Evolutionary conservation across 1,140 invertebrate genomes (phyloP), one percentile per base, ranked within the genome.

Genomic region (Euura lappo): DNA sequence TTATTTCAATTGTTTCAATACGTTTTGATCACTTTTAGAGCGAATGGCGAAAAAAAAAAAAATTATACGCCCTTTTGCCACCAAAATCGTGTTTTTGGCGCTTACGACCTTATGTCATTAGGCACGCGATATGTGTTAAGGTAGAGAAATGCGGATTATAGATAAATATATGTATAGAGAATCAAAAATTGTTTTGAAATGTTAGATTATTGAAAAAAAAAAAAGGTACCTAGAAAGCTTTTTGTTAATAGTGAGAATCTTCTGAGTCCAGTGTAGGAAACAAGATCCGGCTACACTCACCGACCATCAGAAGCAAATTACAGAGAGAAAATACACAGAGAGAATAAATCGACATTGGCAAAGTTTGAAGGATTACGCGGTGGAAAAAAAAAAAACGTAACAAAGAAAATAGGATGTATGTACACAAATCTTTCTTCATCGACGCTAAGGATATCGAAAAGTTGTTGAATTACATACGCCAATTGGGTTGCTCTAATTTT

Each of bases 181-280:
- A 60, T 11, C 8, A n/a, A 60, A 60, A 28, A 28, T 60, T 60
- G 51, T 60, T 45, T 42, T 45, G 69, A 70, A 45, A 46, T 13
- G 45, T 44, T 28, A 28, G 28, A 28, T 28, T 28, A 28, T 28
- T 28, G n/a, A n/a, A n/a, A n/a, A n/a, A 74, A 45, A 66, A 51
- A 44, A 75, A 76, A 81, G 78, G 77, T 85, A 85, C 84, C 84
- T 85, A 85, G 82, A 84, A 82, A 85, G 80, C 79, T 85, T 85
- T 85, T 81, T 82, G 79, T 85, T 85, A 84, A 85, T 85, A 79
- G 84, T 84, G 75, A 85, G 81, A 79, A 85, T 85, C 84, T 85
- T 85, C 83, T 84, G 84, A 75, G 84, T 84, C 84, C 84, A 85
- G 71, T 85, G 83, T 75, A 85, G 79, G 77, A 85, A 85, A 84